phyloP scores from a whole-genome alignment of 2,113 vertebrate genomes.

The Anseranas semipalmata region DNA sequence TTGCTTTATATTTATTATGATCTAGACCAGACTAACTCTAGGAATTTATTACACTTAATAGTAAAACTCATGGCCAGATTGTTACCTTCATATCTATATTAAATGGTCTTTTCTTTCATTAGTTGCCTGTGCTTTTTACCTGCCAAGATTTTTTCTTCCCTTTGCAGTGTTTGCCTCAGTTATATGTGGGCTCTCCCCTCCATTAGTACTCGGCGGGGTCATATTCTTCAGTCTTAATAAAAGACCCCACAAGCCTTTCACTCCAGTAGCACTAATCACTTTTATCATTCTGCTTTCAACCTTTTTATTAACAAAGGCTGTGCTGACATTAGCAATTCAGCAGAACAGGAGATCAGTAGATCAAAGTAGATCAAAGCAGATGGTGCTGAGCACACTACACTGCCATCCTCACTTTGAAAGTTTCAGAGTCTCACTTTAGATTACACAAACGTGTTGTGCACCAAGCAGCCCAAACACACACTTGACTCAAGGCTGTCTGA shows the following conservation, averaged over 20 bases:
- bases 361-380: neutral
- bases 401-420: neutral
- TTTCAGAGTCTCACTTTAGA: neutral
- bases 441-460: neutral
- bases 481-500: neutral
- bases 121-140: neutral
- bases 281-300: neutral
- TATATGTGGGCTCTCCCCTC: neutral
- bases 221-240: neutral
- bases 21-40: neutral
- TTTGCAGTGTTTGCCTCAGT: neutral
- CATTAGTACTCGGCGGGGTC: neutral
- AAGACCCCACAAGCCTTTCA: neutral
- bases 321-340: neutral
- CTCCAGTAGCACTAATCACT: neutral
- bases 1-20: neutral
- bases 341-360: neutral
- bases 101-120: neutral
- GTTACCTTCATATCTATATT: neutral
- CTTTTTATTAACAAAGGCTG: neutral
- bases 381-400: fast-evolving
- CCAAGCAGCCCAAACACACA: fast-evolving
- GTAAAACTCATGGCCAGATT: neutral
- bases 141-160: neutral
- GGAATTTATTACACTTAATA: neutral